Evolutionary conservation across 2,797 vertebrate genomes (phyloP).

Genomic region (Anabacerthia variegaticeps): DNA sequence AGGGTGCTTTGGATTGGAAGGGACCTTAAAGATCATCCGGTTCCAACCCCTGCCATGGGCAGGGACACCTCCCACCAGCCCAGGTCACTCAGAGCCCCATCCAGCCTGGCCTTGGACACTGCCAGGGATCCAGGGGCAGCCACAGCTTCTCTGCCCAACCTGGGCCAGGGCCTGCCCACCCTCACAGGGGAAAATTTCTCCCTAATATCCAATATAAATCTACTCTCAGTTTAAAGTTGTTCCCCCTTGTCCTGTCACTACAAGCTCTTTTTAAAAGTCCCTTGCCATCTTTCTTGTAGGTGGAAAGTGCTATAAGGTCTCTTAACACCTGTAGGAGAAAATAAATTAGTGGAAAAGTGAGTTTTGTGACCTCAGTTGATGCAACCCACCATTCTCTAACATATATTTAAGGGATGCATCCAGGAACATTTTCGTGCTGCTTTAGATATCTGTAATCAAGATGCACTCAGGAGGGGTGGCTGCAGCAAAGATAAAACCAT

Average conservation of each 20-base stretch:
- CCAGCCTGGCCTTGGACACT: not conserved
- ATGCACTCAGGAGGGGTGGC: not conserved
- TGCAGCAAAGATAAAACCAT: not conserved
- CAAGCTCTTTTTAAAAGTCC: not conserved
- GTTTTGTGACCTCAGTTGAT: not conserved
- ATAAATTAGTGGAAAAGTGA: not conserved
- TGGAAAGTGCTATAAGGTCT: not conserved
- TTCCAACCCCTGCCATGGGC: not conserved
- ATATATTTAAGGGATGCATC: not conserved
- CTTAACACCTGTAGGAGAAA: not conserved
- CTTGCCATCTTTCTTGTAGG: not conserved
- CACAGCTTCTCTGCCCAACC: not conserved
- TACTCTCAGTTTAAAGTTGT: not conserved
- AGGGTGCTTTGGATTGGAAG: not conserved
- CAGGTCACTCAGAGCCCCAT: not conserved
- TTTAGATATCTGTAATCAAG: not conserved
- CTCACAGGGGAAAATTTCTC: not conserved
- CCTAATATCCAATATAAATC: fast-evolving
- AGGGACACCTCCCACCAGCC: not conserved
- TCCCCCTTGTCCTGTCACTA: not conserved
- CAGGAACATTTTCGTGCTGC: not conserved
- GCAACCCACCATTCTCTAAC: not conserved
- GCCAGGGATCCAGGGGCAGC: not conserved
- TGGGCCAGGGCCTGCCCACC: not conserved
- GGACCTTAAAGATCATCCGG: not conserved